Base-by-base conservation (phyloP, 2,797 vertebrate species). In the Enoplosus armatus region DNA sequence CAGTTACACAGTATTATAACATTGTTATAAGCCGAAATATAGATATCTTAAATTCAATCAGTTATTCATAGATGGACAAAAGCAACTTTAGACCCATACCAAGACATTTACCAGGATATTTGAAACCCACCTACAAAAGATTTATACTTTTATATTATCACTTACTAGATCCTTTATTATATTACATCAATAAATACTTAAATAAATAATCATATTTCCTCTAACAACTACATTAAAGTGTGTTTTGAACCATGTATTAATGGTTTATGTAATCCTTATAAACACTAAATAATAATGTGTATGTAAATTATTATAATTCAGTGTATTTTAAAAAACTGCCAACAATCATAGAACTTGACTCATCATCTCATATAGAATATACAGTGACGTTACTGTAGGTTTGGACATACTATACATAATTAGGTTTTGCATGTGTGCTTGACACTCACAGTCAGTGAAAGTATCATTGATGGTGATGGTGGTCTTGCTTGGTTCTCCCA, bases 401-500 rank as follows among this genome's bases (percentile, higher is more conserved):
- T 14, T 50, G 18, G 18, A 41, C 2, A 27, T 12, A 22, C 3
- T 4, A 14, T 8, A 29, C 10, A 60, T 61, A 10, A 22, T 27
- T 18, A 5, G 6, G 6, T 79, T 71, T 37, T 58, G 14, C 54
- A 26, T 66, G 24, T 54, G 22, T 48, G 26, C 53, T 48, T 45
- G 16, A 60, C 47, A 92, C 96, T 96, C 87, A 96, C 95, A 87
- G 87, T 97, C 96, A 64, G 95, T 94, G 67, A 93, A 2, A 0
- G 90, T 95, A 74, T 97, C 96, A 1, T 96, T 95, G 85, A 98
- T 97, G 73, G 95, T 95, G 79, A 97, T 87, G 47, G 90, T 94
- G 48, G 96, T 96, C 91, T 93, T 96, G 92, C 95, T 96, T 6
- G 96, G 97, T 66, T 97, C 95, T 73, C 96, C 96, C 80, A 97